Base-by-base conservation (phyloP, 2,797 vertebrate species). In the Cuniculus paca region DNA sequence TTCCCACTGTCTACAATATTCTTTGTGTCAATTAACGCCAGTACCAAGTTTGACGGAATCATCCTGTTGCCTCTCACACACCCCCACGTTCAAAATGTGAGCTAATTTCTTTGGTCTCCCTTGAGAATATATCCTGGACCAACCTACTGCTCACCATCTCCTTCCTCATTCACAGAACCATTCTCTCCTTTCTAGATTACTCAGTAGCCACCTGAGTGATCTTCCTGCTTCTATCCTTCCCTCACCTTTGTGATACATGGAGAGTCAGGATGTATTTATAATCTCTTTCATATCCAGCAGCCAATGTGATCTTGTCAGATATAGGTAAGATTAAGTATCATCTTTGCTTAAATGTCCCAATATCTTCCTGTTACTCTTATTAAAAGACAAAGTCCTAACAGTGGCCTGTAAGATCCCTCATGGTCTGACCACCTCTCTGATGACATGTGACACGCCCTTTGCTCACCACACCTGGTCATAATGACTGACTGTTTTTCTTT, bases 301-400 rank as follows among this genome's bases (percentile, higher is more conserved):
- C 61, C 28, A 63, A 17, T 24, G 19, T 79, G 36, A 74, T 52
- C 34, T n/a, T 87, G 31, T 75, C 85, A 90, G 86, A 65, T 39
- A 28, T 65, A 54, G 78, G 39, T 83, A 50, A 78, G 22, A 88
- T 84, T 52, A 83, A 78, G 6, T 52, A 7, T 70, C 20, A 56
- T 50, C 13, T 95, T 77, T 58, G 28, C 60, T 93, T 20, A 65
- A 34, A 45, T 36, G 34, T 31, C 16, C 12, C 34, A 7, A 1
- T 48, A 80, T 28, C 58, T 84, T 87, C 72, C 34, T 61, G 7
- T 74, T 83, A 42, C 39, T 87, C 14, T 78, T 10, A 45, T 50
- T 83, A 74, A 94, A 92, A 94, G 54, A 3, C 45, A 52, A 48
- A 79, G 50, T 83, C 14, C n/a, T 92, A 63, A 70, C 58, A 52